Base-by-base conservation (phyloP, 2,888 invertebrate species). In the Fragum sueziense region DNA sequence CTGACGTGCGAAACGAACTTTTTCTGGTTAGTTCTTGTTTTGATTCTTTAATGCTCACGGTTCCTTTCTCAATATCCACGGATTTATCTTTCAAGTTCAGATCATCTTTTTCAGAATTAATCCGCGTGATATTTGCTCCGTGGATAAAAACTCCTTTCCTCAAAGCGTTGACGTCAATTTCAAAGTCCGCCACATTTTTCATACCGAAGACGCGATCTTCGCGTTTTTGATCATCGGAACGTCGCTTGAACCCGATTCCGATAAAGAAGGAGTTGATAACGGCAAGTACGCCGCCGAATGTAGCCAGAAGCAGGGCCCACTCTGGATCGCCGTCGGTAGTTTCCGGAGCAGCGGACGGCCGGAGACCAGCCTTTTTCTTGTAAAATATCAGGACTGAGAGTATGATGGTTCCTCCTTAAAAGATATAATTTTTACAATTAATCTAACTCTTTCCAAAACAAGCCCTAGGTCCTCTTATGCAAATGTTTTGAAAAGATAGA, bases 341-440 rank as follows among this genome's bases (percentile, higher is more conserved):
- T 41, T 83, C 83, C 34, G 79, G 78, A 1, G 85, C 80, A 31
- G 68, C 61, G n/a, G 84, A 83, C 17, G 82, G 80, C 34, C 74
- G 69, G 22, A 87, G 70, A 20, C 87, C 87, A 11, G 86, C 80
- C 62, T 87, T 87, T 57, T 87, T 86, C 72, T 86, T 87, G 67
- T 82, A 84, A 70, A 87, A 87, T 69, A 87, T 81, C 33, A 87
- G 34, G 4, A 87, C 77, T 20, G 85, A 84, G 51, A 87, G 59
- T 20, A 86, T 76, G 11, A 86, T 81, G 1, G 85, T 62, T 11
- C 74, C 79, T 14, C 86, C 87, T 87, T 74, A 17, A 65, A 57
- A 79, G 77, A 52, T 25, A 34, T 14, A n/a, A n/a, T n/a, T n/a
- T n/a, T n/a, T n/a, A n/a, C n/a, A n/a, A n/a, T n/a, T 22, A 57